Base-by-base conservation (phyloP, 1,140 invertebrate genomes). In the Thaumetopoea pityocampa region DNA sequence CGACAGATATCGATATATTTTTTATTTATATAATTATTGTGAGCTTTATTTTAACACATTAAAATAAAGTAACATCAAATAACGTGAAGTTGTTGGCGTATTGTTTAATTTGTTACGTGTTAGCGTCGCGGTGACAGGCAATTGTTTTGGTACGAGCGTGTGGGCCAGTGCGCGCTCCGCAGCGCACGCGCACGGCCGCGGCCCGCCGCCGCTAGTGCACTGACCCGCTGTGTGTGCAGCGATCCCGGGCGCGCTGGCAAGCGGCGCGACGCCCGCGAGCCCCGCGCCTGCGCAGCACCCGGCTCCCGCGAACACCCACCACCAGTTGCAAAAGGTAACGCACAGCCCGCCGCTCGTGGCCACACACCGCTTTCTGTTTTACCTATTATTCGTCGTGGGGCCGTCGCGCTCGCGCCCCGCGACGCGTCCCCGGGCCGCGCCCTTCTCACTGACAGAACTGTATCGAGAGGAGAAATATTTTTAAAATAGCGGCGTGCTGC, bases 281-380 rank as follows among this genome's bases (percentile, higher is more conserved):
- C n/a, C 30, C n/a, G 15, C n/a, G 18, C 33, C 18, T 7, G 5
- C 20, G n/a, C 19, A 20, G 10, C 27, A 24, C 8, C 43, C 2
- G 8, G 7, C 14, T 27, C 10, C 24, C 9, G 23, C 53, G n/a
- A n/a, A n/a, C 26, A 28, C 12, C 12, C 67, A 69, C 43, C 60
- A 65, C 22, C 65, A 69, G 49, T 43, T 71, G 34, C 71, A 71
- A 38, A 71, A 71, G 64, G 67, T 67, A 44, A 6, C 9, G 26
- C 2, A 3, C 3, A 16, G 7, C 2, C 5, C 5, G 8, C 28
- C 6, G 15, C 26, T n/a, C n/a, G n/a, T n/a, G n/a, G n/a, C n/a
- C n/a, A 8, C 6, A 11, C 6, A 16, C n/a, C 2, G n/a, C 15
- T 8, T 26, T 16, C 3, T 24, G 6, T 12, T 23, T 12, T 32